Evolutionary conservation across 2,888 invertebrate genomes (phyloP).

Genomic region (Sarcophaga variegata): DNA sequence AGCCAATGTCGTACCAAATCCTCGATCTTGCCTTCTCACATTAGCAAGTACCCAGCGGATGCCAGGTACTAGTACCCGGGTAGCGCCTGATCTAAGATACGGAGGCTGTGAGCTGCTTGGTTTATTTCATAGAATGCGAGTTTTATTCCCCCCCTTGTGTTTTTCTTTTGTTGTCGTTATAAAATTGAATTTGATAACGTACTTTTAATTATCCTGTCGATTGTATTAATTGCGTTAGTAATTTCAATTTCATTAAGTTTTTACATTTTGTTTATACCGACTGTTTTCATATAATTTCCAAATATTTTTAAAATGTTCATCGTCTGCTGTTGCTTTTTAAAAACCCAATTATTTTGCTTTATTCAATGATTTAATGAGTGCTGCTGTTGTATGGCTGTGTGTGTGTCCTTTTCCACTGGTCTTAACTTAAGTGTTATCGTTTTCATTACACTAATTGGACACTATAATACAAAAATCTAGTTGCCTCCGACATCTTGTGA

Average conservation of each 20-base stretch:
- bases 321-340: conserved; percentile 27
- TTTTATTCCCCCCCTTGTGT: too few relatives aligned
- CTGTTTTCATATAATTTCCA: conserved; percentile 39
- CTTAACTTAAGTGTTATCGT: conserved; percentile 36
- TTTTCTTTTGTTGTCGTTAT: background rate
- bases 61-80: too few relatives aligned
- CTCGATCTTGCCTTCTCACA: too few relatives aligned
- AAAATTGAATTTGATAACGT: background rate
- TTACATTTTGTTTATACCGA: background rate
- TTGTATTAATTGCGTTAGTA: background rate
- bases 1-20: too few relatives aligned
- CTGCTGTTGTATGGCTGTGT: background rate
- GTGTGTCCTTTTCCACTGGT: background rate
- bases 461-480: conserved; percentile 7
- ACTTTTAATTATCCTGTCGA: background rate
- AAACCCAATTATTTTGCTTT: conserved; percentile 53
- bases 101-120: too few relatives aligned
- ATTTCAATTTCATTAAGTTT: background rate
- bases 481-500: background rate
- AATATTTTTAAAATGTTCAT: conserved; percentile 12
- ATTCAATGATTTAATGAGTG: conserved; percentile 39
- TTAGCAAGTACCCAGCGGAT: too few relatives aligned
- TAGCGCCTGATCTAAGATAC: too few relatives aligned
- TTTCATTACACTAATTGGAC: conserved; percentile 57
- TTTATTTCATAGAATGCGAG: too few relatives aligned